Evolutionary conservation across 2,113 vertebrate genomes (phyloP).

Genomic region (Oxyura jamaicensis): DNA sequence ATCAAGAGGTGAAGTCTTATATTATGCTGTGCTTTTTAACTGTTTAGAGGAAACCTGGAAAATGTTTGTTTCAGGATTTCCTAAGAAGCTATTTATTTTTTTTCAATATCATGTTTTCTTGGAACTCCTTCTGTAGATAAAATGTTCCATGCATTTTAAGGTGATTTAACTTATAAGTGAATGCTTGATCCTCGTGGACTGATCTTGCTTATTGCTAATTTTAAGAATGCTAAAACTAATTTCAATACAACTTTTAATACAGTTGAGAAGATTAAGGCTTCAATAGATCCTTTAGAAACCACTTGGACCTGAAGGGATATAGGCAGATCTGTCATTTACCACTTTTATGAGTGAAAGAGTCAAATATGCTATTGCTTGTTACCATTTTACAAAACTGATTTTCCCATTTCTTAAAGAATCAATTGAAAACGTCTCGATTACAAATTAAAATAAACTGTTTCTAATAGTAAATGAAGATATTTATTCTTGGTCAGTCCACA

Average conservation of each 20-base stretch:
- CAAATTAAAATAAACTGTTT: neutral
- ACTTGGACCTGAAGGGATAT: neutral
- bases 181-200: neutral
- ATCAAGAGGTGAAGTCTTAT: neutral
- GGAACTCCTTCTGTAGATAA: rapidly evolving
- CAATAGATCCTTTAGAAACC: rapidly evolving
- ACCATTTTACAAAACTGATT: neutral
- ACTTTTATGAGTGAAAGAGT: neutral
- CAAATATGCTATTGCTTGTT: neutral
- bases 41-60: neutral
- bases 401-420: neutral
- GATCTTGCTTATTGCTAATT: neutral
- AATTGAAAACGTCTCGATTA: neutral
- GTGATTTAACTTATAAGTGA: neutral
- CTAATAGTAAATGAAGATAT: neutral
- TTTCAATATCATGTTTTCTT: neutral
- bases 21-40: neutral
- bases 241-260: neutral
- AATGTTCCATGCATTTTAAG: neutral
- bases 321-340: neutral
- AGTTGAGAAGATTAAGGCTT: neutral
- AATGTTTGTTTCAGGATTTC: neutral
- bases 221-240: neutral
- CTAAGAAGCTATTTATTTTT: neutral
- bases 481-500: neutral